phyloP scores from a whole-genome alignment of 2,113 vertebrate species.

The Oryctolagus cuniculus region mOryCun1.1 NC_091453.1:71319501-71320000 shows the following conservation, averaged over 20 bases:
- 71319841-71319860: not conserved
- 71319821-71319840: not conserved
- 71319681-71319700: not conserved
- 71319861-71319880: not conserved
- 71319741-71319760: not conserved
- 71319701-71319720: not conserved
- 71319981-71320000: not conserved
- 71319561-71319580: not conserved
- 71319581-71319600: not conserved
- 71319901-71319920: constrained; percentile 3
- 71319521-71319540: not conserved
- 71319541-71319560: not conserved
- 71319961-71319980: not conserved
- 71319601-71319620: not conserved
- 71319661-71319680: not conserved
- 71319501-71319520: not conserved
- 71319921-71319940: not conserved
- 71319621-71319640: constrained; percentile 5
- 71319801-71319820: not conserved
- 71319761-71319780: not conserved
- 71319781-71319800: not conserved
- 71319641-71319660: not conserved
- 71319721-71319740: not conserved
- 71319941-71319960: not conserved
- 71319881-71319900: not conserved